Evolutionary conservation across 1,140 invertebrate genomes (phyloP).

Genomic region (Micrasema longulum): DNA sequence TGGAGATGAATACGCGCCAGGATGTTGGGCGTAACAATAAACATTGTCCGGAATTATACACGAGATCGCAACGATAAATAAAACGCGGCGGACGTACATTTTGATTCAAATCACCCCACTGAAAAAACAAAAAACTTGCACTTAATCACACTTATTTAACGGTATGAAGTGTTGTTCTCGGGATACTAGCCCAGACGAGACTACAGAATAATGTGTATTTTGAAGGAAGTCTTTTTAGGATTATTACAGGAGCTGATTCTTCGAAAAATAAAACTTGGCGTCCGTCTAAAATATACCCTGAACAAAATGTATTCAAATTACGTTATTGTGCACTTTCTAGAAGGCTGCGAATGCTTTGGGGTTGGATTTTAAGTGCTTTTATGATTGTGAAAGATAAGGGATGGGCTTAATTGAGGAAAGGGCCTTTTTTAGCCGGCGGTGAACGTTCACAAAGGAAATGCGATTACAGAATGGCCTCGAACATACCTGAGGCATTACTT

Average conservation of each 20-base stretch:
- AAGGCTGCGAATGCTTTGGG: background rate
- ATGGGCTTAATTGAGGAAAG: slow-evolving; percentile 1
- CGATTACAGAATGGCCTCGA: slow-evolving; percentile 48
- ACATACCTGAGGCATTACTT: slow-evolving; percentile 45
- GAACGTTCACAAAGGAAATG: slow-evolving; percentile 34
- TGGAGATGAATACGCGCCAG: slow-evolving; percentile 65
- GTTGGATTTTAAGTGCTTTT: slow-evolving; percentile 25
- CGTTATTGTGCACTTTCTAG: background rate
- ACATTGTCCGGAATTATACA: background rate
- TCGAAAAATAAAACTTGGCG: no score
- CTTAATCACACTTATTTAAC: no score
- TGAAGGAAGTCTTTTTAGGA: no score
- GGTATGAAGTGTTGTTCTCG: no score
- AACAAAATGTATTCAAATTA: no score
- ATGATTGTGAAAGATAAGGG: slow-evolving; percentile 27
- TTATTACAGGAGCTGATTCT: no score
- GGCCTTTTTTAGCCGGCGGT: slow-evolving; percentile 1
- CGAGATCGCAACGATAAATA: slow-evolving; percentile 1
- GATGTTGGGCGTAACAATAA: slow-evolving; percentile 58
- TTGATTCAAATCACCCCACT: no score
- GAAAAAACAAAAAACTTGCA: no score
- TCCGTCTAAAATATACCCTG: no score
- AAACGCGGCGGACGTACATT: background rate
- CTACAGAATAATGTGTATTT: no score
- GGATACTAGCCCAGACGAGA: no score